Evolutionary conservation across 1,140 invertebrate genomes (phyloP), one percentile per base, ranked within the genome.

Genomic region (Oscheius sp.): DNA sequence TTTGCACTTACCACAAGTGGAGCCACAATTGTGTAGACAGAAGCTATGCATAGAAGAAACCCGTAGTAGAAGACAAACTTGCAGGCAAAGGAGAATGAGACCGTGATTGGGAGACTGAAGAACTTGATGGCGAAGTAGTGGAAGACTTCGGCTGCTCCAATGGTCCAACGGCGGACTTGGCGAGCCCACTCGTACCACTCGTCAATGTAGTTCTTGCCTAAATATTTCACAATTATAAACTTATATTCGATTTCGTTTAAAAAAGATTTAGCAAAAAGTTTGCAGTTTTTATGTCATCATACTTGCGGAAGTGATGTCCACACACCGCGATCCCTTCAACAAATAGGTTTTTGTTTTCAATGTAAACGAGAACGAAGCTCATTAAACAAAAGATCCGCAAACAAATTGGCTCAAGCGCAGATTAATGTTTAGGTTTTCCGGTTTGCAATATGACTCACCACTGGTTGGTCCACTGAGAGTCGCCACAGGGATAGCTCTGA

Each of bases 101-200:
- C 72, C 1, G 46, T 34, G 18, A 66, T 58, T 18, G 78, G 78
- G 20, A 79, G 66, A 18, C 63, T 62, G 46, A 61, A 63, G 29
- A 74, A 80, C 46, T 79, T 79, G 68, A 80, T 78, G 42, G 68
- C 70, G 35, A 79, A 79, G 59, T 79, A 79, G 42, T 79, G 78
- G 71, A 79, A 79, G 1, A 79, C 78, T 68, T 79, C 78, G 29
- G 78, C 78, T 3, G 78, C 78, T 26, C 78, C 78, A 59, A 79
- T 79, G n/a, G 78, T 80, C 78, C 78, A 79, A 10, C 78, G 67
- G 29, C 79, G 34, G 3, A 76, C 73, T 55, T 79, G 78, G 18
- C 79, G 76, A 1, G 79, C 79, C 78, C 78, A 79, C 62, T 79
- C 78, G 38, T 74, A 78, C 61, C 80, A 68, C 52, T 79, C 78